phyloP scores from a whole-genome alignment of 1,140 invertebrate species.

The Brachionus plicatilis region DNA sequence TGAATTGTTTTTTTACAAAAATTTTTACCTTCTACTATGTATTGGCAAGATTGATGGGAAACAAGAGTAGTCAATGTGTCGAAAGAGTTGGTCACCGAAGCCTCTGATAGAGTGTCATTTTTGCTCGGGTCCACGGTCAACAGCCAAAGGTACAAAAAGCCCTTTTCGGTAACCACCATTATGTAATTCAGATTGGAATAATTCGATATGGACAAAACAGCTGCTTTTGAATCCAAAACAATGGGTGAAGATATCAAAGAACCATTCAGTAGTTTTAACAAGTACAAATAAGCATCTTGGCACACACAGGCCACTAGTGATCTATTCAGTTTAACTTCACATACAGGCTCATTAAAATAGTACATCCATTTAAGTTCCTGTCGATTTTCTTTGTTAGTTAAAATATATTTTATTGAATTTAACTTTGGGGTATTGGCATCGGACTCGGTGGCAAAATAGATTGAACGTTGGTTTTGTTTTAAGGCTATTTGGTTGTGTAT shows the following conservation, averaged over 20 bases:
- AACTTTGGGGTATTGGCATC: background rate
- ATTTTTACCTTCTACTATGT: background rate
- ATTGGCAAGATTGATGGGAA: background rate
- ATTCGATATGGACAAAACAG: conserved; percentile 44
- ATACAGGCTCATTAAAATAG: conserved; percentile 11
- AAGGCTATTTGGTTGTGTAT: background rate
- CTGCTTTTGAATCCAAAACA: conserved; percentile 60
- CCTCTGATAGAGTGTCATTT: background rate
- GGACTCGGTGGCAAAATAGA: background rate
- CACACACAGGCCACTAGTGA: conserved; percentile 60
- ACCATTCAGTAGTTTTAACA: conserved; percentile 60
- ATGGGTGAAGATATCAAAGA: conserved; percentile 62
- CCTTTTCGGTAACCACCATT: conserved; percentile 52
- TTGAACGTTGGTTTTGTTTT: background rate
- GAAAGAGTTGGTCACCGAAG: background rate
- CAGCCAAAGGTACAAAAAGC: conserved; percentile 51
- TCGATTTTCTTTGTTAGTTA: conserved; percentile 5
- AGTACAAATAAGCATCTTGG: conserved; percentile 65
- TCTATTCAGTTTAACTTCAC: conserved; percentile 9
- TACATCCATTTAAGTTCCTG: conserved; percentile 4
- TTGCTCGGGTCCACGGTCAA: background rate
- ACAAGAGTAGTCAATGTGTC: conserved; percentile 14
- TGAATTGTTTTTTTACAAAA: background rate
- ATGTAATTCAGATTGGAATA: conserved; percentile 46
- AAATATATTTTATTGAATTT: background rate